Conservation (phyloP, 2,888 invertebrate species). For the Phortica magna region DNA sequence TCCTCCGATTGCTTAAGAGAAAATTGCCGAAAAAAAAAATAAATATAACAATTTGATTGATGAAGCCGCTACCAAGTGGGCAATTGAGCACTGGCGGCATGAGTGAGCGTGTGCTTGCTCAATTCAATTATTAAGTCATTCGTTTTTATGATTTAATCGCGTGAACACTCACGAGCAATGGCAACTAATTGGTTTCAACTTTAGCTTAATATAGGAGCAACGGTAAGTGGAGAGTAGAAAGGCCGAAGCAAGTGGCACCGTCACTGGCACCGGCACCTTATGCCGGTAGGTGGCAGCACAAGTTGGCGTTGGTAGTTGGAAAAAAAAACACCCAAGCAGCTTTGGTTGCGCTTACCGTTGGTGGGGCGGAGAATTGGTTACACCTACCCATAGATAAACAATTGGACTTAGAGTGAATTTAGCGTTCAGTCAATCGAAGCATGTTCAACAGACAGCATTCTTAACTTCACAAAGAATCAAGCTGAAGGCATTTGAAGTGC, state of each 20-base stretch:
- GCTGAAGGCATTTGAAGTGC: background rate
- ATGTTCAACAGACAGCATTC: no score
- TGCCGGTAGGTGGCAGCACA: background rate
- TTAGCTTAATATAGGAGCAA: background rate
- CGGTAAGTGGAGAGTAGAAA: background rate
- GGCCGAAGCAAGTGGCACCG: no score
- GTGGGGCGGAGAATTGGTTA: no score
- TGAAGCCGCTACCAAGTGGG: background rate
- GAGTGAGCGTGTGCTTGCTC: slow-evolving; percentile 3
- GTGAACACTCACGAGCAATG: slow-evolving; percentile 5
- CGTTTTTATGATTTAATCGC: slow-evolving; percentile 26
- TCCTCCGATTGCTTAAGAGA: no score
- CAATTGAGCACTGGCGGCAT: background rate
- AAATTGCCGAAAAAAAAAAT: background rate
- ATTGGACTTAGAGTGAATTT: no score
- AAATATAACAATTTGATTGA: slow-evolving; percentile 1
- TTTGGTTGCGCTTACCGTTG: no score
- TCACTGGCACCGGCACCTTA: background rate
- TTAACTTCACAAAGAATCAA: no score
- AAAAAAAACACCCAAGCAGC: background rate
- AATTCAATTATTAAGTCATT: slow-evolving; percentile 17
- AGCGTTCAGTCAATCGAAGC: no score
- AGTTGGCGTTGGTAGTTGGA: background rate
- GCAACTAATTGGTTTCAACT: background rate
- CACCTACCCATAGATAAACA: no score